These are phyloP conservation scores for Catocala fraxini DNA, from an alignment of 2,888 invertebrate species.

Conservation along the genomic window DNA sequence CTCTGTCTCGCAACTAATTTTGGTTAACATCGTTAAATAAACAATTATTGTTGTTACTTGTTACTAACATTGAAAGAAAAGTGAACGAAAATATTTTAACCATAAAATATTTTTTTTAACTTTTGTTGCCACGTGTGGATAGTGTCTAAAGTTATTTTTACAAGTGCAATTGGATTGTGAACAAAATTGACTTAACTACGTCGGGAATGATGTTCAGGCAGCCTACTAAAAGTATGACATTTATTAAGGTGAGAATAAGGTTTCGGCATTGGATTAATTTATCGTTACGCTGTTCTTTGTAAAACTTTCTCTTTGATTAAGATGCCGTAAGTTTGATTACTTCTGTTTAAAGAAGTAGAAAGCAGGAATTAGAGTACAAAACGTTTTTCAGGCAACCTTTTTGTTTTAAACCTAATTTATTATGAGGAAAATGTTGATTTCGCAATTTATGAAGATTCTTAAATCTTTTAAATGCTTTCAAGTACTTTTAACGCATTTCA, in stretches of 20 bases:
- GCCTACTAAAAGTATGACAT: conserved; percentile 68
- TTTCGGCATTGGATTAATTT: conserved; percentile 39
- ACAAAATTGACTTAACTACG: conserved; percentile 70
- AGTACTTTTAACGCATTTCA: no score
- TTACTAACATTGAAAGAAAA: conserved; percentile 38
- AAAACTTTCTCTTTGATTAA: background rate
- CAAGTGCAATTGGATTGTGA: conserved; percentile 75
- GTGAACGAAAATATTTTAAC: conserved; percentile 30
- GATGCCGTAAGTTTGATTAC: background rate
- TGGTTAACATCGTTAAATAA: conserved; percentile 73
- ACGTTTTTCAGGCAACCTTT: no score
- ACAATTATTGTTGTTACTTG: conserved; percentile 57
- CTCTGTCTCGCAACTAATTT: conserved; percentile 43
- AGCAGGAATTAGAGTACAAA: no score
- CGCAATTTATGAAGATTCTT: no score
- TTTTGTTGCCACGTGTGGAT: conserved; percentile 50
- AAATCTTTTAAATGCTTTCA: no score
- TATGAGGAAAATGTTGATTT: no score
- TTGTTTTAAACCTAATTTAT: no score
- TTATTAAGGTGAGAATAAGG: conserved; percentile 68
- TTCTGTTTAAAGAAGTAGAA: background rate
- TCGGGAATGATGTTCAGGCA: conserved; percentile 72
- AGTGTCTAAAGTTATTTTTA: conserved; percentile 61
- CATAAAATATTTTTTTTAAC: conserved; percentile 23
- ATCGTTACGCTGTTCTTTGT: conserved; percentile 15